Evolutionary conservation across 2,888 invertebrate genomes (phyloP).

Genomic region (Phrixothrix hirtus): DNA sequence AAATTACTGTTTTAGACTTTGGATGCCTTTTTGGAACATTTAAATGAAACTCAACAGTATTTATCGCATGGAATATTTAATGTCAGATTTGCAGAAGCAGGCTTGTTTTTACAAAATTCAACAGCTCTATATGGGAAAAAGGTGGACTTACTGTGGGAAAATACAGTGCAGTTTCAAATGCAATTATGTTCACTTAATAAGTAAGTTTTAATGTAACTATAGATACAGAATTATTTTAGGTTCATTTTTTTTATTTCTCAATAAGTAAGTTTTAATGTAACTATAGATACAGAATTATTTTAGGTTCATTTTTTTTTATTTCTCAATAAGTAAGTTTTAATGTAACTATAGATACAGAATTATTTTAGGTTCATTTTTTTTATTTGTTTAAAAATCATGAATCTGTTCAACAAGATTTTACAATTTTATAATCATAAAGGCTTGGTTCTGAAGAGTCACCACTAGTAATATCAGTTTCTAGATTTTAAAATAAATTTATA

Average conservation of each 20-base stretch:
- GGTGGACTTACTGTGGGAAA: slow-evolving; percentile 62
- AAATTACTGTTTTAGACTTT: slow-evolving; percentile 43
- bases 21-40: slow-evolving; percentile 63
- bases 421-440: too few species aligned
- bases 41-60: slow-evolving; percentile 52
- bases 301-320: not conserved
- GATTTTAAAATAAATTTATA: too few species aligned
- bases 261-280: slow-evolving; percentile 2
- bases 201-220: slow-evolving; percentile 8
- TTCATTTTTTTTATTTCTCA: not conserved
- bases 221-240: too few species aligned
- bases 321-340: slow-evolving; percentile 19
- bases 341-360: not conserved
- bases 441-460: too few species aligned
- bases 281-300: too few species aligned
- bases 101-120: slow-evolving; percentile 75
- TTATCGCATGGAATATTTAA: slow-evolving; percentile 56
- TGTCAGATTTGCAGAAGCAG: slow-evolving; percentile 76
- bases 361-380: not conserved
- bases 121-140: slow-evolving; percentile 72
- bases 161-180: slow-evolving; percentile 45
- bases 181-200: slow-evolving; percentile 26
- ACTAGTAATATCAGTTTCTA: too few species aligned
- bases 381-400: not conserved
- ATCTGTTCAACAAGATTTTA: too few species aligned